These are phyloP conservation scores for Erethizon dorsatum DNA, from an alignment of 2,797 vertebrate genomes.

Conservation along the genomic window DNA sequence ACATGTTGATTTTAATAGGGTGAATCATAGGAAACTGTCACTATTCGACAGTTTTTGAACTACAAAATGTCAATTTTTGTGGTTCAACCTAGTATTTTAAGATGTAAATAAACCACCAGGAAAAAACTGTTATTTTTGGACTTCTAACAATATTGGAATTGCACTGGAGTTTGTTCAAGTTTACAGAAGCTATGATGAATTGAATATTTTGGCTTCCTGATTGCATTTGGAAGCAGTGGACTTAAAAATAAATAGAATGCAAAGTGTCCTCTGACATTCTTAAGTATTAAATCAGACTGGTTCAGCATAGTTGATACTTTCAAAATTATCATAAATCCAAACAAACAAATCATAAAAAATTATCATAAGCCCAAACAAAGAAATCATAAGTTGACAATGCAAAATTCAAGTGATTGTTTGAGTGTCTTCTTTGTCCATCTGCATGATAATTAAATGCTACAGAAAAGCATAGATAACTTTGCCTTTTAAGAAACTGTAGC, in stretches of 20 bases:
- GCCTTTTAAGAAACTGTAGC: neutral
- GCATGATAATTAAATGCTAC: constrained; percentile 3
- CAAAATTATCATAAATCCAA: constrained; percentile 50
- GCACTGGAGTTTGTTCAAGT: constrained; percentile 27
- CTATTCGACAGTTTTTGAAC: constrained; percentile 33
- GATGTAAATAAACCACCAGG: constrained; percentile 40
- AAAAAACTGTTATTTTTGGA: constrained; percentile 29
- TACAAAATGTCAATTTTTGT: constrained; percentile 58
- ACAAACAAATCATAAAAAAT: constrained; percentile 63
- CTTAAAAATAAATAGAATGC: constrained; percentile 64
- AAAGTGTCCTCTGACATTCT: constrained; percentile 48
- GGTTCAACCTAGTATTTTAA: constrained; percentile 64
- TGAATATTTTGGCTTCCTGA: constrained; percentile 52
- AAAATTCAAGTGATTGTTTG: constrained; percentile 10
- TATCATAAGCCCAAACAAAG: constrained; percentile 37
- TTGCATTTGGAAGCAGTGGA: constrained; percentile 42
- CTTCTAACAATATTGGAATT: neutral
- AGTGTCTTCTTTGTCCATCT: neutral
- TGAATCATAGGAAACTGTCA: constrained; percentile 37
- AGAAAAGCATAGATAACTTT: neutral
- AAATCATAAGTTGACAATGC: constrained; percentile 45
- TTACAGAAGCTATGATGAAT: constrained; percentile 42
- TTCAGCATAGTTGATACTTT: constrained; percentile 52
- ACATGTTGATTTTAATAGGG: constrained; percentile 30
- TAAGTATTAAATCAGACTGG: constrained; percentile 63